phyloP scores from a whole-genome alignment of 2,113 vertebrate genomes.

The Thunnus thynnus region DNA sequence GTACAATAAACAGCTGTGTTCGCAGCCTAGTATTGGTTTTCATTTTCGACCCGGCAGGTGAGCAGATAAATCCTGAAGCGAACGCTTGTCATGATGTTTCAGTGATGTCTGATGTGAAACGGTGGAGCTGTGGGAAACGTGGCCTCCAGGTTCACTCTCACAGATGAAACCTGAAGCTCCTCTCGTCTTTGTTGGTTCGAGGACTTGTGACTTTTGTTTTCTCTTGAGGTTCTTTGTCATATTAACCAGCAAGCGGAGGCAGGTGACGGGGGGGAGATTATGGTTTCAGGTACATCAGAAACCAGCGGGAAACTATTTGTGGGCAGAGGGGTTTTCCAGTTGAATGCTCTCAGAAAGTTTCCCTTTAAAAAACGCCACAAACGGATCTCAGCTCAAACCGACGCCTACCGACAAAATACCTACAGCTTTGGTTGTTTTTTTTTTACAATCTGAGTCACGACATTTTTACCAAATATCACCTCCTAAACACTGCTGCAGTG shows the following conservation, averaged over 20 bases:
- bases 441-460: no score
- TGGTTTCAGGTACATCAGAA: conserved; percentile 28
- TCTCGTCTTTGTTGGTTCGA: neutral
- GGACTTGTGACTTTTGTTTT: conserved; percentile 13
- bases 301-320: conserved; percentile 35
- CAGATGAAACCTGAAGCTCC: conserved; percentile 19
- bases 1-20: no score
- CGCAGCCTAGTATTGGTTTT: no score
- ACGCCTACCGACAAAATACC: neutral
- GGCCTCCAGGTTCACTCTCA: conserved; percentile 25
- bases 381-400: neutral
- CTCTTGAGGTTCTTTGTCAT: conserved; percentile 11
- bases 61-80: no score
- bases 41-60: no score
- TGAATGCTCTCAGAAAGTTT: neutral
- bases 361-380: neutral
- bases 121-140: conserved; percentile 2
- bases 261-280: neutral
- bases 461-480: no score
- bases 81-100: neutral
- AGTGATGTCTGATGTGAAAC: neutral
- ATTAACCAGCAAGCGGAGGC: rapidly evolving
- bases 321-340: conserved; percentile 20
- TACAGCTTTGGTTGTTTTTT: neutral
- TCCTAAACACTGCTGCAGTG: no score